Evolutionary conservation across 2,888 invertebrate species (phyloP).

Genomic region (Dysmachus trigonus): DNA sequence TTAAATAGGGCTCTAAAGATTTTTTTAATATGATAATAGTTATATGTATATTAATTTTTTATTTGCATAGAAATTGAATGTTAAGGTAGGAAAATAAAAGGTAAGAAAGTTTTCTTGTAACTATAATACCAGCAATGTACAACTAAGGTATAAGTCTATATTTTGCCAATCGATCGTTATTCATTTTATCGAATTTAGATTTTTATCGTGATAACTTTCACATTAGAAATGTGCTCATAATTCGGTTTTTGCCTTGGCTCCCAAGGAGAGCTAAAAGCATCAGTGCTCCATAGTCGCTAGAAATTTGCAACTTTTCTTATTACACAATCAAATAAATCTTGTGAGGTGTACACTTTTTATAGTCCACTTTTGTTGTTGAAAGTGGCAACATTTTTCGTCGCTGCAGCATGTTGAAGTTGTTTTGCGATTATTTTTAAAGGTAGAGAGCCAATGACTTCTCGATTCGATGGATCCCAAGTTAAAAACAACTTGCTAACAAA

Average conservation of each 20-base stretch:
- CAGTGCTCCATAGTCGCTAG: neutral
- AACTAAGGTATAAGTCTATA: neutral
- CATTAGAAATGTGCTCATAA: neutral
- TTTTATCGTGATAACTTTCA: neutral
- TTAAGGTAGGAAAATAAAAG: neutral
- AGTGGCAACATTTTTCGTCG: neutral
- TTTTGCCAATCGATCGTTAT: neutral
- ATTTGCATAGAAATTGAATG: no score
- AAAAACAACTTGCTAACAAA: neutral
- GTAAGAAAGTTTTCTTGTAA: neutral
- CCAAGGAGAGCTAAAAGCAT: neutral
- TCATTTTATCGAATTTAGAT: neutral
- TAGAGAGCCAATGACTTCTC: neutral
- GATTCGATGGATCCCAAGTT: neutral
- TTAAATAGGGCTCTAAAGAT: no score
- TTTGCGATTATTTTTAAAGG: neutral
- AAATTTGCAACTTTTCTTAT: neutral
- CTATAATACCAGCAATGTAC: neutral
- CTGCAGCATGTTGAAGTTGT: neutral
- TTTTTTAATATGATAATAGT: no score
- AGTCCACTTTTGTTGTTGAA: neutral
- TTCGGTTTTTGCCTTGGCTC: neutral
- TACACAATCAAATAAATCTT: neutral
- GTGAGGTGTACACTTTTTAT: neutral
- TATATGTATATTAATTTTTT: no score